A percentile compares a stretch with the other conserved stretches of the same genome.
Conservation (phyloP, 2,113 vertebrate species). For the Embiotoca jacksoni region DNA sequence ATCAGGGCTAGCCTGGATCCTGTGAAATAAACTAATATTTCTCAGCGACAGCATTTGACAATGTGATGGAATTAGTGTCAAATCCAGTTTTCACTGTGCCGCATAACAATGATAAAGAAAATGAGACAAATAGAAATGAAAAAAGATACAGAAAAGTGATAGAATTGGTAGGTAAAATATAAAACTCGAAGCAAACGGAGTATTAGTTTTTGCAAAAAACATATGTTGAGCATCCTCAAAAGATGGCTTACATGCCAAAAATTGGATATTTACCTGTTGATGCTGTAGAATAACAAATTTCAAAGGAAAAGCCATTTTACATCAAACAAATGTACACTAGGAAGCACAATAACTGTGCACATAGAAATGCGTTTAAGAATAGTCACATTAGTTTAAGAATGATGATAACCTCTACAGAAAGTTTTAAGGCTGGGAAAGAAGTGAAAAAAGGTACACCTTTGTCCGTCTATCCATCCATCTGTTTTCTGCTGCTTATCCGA, state of each 20-base stretch:
- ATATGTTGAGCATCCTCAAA: background rate
- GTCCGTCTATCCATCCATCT: too few species aligned
- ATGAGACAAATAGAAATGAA: background rate
- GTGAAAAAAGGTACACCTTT: too few species aligned
- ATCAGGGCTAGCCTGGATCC: background rate
- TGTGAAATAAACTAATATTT: background rate
- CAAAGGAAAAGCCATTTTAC: background rate
- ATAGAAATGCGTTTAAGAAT: too few species aligned
- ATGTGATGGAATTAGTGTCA: too few species aligned
- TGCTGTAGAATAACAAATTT: background rate
- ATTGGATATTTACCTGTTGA: background rate
- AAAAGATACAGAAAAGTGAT: background rate
- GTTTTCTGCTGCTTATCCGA: too few species aligned
- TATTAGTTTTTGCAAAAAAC: background rate
- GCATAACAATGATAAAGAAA: background rate
- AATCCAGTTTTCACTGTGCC: too few species aligned
- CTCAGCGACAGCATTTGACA: too few species aligned
- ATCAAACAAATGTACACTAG: background rate
- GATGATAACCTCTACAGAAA: too few species aligned
- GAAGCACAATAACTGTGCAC: background rate
- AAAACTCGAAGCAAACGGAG: background rate
- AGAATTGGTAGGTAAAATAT: background rate
- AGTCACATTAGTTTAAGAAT: too few species aligned
- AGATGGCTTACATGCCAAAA: background rate
- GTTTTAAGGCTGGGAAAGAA: too few species aligned